Evolutionary conservation across 2,113 vertebrate genomes (phyloP).

Genomic region (Sebastes schlegelii): DNA sequence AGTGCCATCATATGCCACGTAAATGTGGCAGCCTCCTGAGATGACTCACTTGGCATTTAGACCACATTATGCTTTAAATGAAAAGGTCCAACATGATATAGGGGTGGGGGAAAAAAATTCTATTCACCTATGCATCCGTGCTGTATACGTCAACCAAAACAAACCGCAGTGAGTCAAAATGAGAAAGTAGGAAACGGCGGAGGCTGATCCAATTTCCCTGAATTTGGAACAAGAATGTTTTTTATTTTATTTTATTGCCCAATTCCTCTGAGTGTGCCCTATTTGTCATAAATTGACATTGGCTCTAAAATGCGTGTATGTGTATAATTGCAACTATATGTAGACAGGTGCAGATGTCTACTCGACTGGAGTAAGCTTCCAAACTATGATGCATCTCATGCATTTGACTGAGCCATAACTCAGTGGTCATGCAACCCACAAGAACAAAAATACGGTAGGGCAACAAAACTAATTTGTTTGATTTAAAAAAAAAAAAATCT

Average conservation of each 20-base stretch:
- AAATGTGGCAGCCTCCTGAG: conserved; percentile 24
- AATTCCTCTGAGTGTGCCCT: background rate
- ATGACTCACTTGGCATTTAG: conserved; percentile 24
- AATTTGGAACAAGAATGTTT: background rate
- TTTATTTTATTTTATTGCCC: background rate
- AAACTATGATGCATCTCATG: background rate
- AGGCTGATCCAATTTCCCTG: background rate
- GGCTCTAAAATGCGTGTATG: background rate
- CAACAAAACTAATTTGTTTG: no score
- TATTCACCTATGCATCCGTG: no score
- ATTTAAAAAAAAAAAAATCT: no score
- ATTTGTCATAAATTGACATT: background rate
- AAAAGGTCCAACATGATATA: background rate
- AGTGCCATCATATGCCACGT: conserved; percentile 16
- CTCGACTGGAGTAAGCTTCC: background rate
- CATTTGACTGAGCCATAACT: background rate
- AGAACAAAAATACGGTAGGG: no score
- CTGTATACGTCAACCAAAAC: no score
- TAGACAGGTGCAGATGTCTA: background rate
- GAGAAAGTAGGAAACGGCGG: no score
- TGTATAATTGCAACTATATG: background rate
- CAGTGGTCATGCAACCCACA: background rate
- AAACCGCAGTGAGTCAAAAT: no score
- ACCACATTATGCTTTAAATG: background rate
- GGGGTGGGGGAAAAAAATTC: no score